Conservation (phyloP, 1,140 invertebrate species). For the Drosophila pseudoananassae region DNA sequence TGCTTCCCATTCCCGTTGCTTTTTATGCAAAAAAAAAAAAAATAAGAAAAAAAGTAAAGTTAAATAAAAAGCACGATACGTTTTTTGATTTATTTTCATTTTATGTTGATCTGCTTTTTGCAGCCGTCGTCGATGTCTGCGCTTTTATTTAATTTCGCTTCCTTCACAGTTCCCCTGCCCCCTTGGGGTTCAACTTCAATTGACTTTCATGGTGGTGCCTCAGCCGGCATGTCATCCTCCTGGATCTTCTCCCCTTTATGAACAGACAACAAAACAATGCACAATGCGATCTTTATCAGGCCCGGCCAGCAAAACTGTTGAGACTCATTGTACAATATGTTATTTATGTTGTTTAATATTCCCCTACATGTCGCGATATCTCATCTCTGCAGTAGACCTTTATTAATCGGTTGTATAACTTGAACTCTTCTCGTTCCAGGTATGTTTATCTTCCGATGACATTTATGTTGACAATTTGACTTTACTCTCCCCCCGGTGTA, state of each 20-base stretch:
- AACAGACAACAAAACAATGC: constrained; percentile 49
- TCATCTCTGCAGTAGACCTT: constrained; percentile 18
- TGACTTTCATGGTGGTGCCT: constrained; percentile 57
- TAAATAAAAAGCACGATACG: constrained; percentile 9
- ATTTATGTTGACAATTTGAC: constrained; percentile 54
- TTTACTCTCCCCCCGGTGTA: constrained; percentile 12
- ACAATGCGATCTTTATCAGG: constrained; percentile 65
- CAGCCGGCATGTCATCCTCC: constrained; percentile 20
- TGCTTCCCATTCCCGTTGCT: constrained; percentile 45
- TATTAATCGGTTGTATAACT: constrained; percentile 62
- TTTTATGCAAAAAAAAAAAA: constrained; percentile 57
- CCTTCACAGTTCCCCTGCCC: constrained; percentile 24
- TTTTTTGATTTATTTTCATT: constrained; percentile 81
- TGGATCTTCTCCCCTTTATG: constrained; percentile 39
- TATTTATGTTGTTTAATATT: constrained; percentile 76
- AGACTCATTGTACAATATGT: constrained; percentile 71
- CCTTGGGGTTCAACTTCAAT: constrained; percentile 66
- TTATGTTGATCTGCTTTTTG: constrained; percentile 80
- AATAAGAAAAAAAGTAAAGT: not conserved
- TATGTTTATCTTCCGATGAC: constrained; percentile 56
- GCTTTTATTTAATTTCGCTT: constrained; percentile 74
- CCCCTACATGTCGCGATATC: constrained; percentile 45
- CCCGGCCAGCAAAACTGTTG: constrained; percentile 64
- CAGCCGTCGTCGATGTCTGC: constrained; percentile 50
- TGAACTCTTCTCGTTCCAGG: constrained; percentile 57